Conservation (phyloP, 2,797 vertebrate genomes). For the Limosa lapponica region DNA sequence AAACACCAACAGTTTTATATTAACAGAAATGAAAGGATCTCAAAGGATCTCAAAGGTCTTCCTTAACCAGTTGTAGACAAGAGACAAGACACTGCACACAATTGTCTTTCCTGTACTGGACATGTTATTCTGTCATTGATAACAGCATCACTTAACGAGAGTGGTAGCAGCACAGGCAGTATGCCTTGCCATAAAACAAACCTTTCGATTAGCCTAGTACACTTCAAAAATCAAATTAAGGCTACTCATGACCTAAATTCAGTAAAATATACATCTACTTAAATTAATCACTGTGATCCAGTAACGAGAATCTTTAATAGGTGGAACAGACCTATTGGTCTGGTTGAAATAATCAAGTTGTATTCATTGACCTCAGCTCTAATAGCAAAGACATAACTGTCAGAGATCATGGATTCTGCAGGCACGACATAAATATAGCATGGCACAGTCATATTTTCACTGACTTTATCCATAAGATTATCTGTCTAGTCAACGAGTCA, state of each 20-base stretch:
- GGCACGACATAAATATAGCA: background rate
- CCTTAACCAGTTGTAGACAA: background rate
- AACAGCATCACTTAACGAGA: background rate
- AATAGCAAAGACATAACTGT: background rate
- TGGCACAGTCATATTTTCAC: background rate
- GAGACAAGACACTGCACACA: background rate
- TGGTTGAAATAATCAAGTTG: background rate
- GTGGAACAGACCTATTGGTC: background rate
- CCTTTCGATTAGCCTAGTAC: background rate
- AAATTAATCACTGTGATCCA: background rate
- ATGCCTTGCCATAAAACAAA: background rate
- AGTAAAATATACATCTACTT: background rate
- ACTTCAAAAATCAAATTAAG: background rate
- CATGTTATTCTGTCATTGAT: background rate
- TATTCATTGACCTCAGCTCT: background rate
- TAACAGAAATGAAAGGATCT: background rate
- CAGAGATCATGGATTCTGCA: background rate
- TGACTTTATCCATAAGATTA: background rate
- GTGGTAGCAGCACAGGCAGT: background rate
- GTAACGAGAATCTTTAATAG: background rate
- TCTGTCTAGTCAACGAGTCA: background rate
- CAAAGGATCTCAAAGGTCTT: background rate
- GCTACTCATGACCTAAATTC: background rate
- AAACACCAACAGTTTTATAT: background rate
- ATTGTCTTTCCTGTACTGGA: background rate